Percentiles rank a stretch among this genome's conserved stretches.
Evolutionary conservation across 2,797 vertebrate species (phyloP).

Genomic region (Ptychobarbus kaznakovi): DNA sequence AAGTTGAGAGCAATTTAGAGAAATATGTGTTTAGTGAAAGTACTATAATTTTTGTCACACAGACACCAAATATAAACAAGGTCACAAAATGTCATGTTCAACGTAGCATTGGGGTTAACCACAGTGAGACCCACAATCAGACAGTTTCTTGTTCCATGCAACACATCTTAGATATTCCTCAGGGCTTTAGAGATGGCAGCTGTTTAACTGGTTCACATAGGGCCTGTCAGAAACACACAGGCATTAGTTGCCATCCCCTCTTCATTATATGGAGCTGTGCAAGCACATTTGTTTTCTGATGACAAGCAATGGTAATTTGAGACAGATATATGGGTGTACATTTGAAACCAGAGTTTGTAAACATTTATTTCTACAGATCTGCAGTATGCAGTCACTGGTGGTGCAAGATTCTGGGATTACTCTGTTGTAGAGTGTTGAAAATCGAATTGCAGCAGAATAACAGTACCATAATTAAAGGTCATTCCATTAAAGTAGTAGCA

Average conservation of each 20-base stretch:
- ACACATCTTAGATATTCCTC: conserved; percentile 62
- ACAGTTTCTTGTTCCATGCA: conserved; percentile 54
- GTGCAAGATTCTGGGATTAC: conserved; percentile 37
- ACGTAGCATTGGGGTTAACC: conserved; percentile 36
- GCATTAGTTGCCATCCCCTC: conserved; percentile 66
- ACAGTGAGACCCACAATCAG: conserved; percentile 41
- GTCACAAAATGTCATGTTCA: conserved; percentile 11
- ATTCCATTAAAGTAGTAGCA: not conserved
- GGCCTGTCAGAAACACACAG: conserved; percentile 70
- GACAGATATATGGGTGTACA: conserved; percentile 65
- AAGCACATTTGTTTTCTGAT: conserved; percentile 76
- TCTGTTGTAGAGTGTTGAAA: not conserved
- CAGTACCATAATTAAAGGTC: not conserved
- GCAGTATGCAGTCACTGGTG: conserved; percentile 50
- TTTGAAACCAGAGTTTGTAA: conserved; percentile 76
- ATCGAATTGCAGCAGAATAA: not conserved
- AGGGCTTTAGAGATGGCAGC: conserved; percentile 77
- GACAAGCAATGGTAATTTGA: conserved; percentile 76
- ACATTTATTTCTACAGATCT: conserved; percentile 72
- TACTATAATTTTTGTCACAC: not conserved
- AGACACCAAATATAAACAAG: not conserved
- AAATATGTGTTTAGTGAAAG: not conserved
- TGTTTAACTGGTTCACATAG: conserved; percentile 74
- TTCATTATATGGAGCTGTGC: conserved; percentile 71
- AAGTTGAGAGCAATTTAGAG: not conserved